Conservation (phyloP, 2,113 vertebrate genomes). For the Heterochromis multidens region DNA sequence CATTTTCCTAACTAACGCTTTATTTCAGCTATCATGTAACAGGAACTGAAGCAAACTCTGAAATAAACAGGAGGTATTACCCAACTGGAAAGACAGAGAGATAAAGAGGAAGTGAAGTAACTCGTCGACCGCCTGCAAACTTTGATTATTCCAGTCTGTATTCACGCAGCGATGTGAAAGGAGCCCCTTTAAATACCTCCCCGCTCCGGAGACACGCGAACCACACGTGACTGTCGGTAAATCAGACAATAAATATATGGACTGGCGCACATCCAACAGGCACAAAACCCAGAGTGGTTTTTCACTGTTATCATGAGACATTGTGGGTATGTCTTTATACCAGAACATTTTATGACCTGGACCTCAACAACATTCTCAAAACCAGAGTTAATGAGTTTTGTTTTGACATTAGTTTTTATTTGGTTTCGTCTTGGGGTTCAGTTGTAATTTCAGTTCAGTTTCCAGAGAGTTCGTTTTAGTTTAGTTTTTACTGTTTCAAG, state of each 20-base stretch:
- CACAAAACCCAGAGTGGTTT: too few species aligned
- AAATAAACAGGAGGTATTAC: constrained; percentile 49
- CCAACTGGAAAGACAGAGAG: constrained; percentile 20
- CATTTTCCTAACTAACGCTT: neutral
- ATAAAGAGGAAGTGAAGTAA: constrained; percentile 51
- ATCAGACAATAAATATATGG: neutral
- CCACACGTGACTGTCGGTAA: neutral
- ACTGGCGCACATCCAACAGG: neutral
- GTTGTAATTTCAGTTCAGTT: neutral
- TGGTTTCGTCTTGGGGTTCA: neutral
- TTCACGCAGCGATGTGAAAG: neutral
- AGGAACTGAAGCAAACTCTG: constrained; percentile 60
- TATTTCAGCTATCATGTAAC: neutral
- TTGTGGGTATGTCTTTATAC: too few species aligned
- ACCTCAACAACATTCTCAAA: neutral
- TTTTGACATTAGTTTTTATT: neutral
- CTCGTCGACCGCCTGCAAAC: neutral
- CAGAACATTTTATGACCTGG: neutral
- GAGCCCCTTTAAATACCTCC: neutral
- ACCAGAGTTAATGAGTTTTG: neutral
- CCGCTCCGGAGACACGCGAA: neutral
- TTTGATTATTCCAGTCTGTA: neutral
- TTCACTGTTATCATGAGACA: too few species aligned
- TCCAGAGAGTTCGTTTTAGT: neutral
- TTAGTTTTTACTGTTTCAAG: neutral